phyloP scores from a whole-genome alignment of 1,140 invertebrate genomes.

The Bilobella aurantiaca region DNA sequence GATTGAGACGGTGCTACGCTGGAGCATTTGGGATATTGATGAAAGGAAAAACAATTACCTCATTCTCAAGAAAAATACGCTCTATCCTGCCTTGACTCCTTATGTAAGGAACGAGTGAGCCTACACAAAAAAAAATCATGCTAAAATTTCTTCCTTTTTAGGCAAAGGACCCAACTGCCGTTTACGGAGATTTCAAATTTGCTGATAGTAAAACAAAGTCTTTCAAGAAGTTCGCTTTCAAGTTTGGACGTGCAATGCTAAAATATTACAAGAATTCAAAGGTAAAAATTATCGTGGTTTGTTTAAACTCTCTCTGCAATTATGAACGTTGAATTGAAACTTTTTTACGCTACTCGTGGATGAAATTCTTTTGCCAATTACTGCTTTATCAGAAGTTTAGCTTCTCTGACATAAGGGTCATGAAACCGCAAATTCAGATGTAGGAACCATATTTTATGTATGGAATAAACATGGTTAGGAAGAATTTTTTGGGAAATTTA shows the following conservation, averaged over 20 bases:
- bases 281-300: constrained; percentile 40
- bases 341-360: no score
- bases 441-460: no score
- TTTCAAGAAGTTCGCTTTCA: constrained; percentile 64
- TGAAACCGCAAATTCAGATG: no score
- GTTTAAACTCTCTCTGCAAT: neutral
- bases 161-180: constrained; percentile 48
- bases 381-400: no score
- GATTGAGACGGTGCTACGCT: constrained; percentile 55
- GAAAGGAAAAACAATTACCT: constrained; percentile 71
- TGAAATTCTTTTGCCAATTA: no score
- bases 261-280: constrained; percentile 67
- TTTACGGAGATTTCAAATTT: constrained; percentile 61
- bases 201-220: constrained; percentile 63
- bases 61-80: constrained; percentile 50
- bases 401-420: no score
- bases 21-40: constrained; percentile 70
- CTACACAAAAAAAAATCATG: no score
- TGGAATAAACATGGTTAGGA: no score
- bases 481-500: no score
- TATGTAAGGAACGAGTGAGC: no score
- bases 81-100: constrained; percentile 46
- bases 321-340: no score
- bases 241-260: constrained; percentile 66
- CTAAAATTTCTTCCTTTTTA: constrained; percentile 33